Evolutionary conservation across 2,888 invertebrate genomes (phyloP).

Genomic region (Amiota mariae): DNA sequence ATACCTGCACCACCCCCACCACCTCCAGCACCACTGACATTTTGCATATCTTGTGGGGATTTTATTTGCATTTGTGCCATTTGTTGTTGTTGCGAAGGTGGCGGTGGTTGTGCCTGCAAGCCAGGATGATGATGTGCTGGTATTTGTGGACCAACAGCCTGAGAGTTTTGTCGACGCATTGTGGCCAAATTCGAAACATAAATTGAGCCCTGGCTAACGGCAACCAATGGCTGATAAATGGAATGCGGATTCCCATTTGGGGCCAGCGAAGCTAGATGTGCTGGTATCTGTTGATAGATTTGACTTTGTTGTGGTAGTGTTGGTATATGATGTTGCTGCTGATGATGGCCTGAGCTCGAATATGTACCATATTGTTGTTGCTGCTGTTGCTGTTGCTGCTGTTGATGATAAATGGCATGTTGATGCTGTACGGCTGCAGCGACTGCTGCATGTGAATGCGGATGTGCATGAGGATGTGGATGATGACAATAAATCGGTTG

Average conservation of each 20-base stretch:
- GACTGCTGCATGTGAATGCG: slow-evolving; percentile 75
- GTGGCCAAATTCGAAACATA: slow-evolving; percentile 72
- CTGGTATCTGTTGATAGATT: slow-evolving; percentile 73
- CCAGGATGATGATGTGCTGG: slow-evolving; percentile 60
- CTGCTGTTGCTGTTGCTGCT: slow-evolving; percentile 69
- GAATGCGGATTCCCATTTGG: slow-evolving; percentile 70
- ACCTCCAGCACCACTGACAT: slow-evolving; percentile 48
- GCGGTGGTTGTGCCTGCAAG: slow-evolving; percentile 52
- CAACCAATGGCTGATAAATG: slow-evolving; percentile 70
- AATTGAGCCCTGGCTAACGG: slow-evolving; percentile 68
- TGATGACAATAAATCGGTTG: slow-evolving; percentile 74
- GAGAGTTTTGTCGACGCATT: slow-evolving; percentile 70
- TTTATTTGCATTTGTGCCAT: slow-evolving; percentile 74
- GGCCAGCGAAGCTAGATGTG: slow-evolving; percentile 65
- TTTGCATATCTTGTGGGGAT: slow-evolving; percentile 55
- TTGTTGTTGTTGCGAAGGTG: slow-evolving; percentile 53
- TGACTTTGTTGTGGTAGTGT: slow-evolving; percentile 70
- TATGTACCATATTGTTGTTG: slow-evolving; percentile 67
- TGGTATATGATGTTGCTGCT: slow-evolving; percentile 65
- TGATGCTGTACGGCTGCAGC: slow-evolving; percentile 75
- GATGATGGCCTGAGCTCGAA: slow-evolving; percentile 63
- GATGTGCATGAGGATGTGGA: slow-evolving; percentile 75
- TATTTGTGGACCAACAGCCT: slow-evolving; percentile 63
- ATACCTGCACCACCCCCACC: slow-evolving; percentile 42
- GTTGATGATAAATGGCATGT: slow-evolving; percentile 74